Percentiles rank a stretch among this genome's conserved stretches.
These are phyloP conservation scores for Scatophagus argus DNA, from an alignment of 2,113 vertebrate genomes.

Conservation along the genomic window DNA sequence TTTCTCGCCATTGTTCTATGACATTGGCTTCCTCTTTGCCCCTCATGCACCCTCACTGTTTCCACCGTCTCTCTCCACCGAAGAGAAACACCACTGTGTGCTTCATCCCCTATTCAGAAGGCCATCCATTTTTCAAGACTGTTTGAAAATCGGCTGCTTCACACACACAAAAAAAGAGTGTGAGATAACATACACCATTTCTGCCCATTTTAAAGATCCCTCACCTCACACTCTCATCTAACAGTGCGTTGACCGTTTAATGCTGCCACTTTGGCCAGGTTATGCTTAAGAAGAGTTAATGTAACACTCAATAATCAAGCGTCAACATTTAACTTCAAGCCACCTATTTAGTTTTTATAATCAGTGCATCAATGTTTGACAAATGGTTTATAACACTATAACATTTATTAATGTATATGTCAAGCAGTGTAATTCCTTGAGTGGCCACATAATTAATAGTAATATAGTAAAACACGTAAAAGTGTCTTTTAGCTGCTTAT, in stretches of 20 bases:
- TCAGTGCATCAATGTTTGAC: background rate
- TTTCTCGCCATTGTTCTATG: conserved; percentile 18
- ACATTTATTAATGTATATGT: background rate
- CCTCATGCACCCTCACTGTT: background rate
- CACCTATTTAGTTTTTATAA: background rate
- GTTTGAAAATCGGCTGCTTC: conserved; percentile 64
- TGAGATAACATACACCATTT: background rate
- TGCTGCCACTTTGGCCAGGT: background rate
- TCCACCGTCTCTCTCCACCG: background rate
- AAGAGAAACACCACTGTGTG: conserved; percentile 15
- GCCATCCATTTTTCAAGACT: conserved; percentile 72
- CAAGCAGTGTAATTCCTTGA: background rate
- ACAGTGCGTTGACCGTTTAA: background rate
- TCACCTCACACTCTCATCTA: background rate
- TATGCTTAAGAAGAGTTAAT: background rate
- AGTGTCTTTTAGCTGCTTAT: no score
- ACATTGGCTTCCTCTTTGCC: background rate
- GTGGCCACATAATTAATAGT: background rate
- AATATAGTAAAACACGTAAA: background rate
- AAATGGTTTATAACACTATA: background rate
- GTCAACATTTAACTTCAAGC: background rate
- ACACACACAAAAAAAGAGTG: background rate
- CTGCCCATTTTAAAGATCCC: background rate
- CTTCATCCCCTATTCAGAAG: conserved; percentile 47
- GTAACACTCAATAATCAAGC: background rate